Conservation (phyloP, 2,113 vertebrate genomes). For the Geothlypis trichas region DNA sequence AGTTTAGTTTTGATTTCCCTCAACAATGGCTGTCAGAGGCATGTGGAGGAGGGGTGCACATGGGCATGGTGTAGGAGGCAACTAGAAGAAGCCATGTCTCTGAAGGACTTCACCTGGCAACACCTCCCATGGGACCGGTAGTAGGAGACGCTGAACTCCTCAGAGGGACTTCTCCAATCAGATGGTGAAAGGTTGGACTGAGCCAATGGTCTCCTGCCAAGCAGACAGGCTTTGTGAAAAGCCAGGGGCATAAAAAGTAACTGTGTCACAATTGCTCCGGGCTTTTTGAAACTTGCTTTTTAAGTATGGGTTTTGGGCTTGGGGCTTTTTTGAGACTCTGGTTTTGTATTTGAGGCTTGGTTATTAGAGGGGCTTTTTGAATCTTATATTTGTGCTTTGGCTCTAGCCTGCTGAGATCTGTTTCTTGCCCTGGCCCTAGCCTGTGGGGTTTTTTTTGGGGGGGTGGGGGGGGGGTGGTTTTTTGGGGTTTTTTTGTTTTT, state of each 20-base stretch:
- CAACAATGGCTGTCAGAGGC: not conserved
- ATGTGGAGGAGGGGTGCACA: not conserved
- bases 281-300: not conserved
- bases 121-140: not conserved
- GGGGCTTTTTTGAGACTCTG: not conserved
- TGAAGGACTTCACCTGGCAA: not conserved
- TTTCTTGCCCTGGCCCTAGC: not conserved
- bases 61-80: not conserved
- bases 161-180: not conserved
- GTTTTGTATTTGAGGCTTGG: not conserved
- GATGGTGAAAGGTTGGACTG: not conserved
- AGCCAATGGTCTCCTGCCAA: not conserved
- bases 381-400: not conserved
- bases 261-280: fast-evolving
- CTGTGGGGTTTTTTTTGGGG: too few relatives aligned
- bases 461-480: too few relatives aligned
- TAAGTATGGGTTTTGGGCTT: not conserved
- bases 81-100: not conserved
- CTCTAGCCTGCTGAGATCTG: not conserved
- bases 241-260: not conserved
- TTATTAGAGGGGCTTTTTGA: not conserved
- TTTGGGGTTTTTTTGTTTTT: not conserved
- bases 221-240: not conserved
- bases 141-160: not conserved
- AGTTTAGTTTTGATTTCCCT: not conserved